Percentiles rank a stretch among this genome's conserved stretches.
Evolutionary conservation across 2,113 vertebrate species (phyloP).

Genomic region (Sprattus sprattus): DNA sequence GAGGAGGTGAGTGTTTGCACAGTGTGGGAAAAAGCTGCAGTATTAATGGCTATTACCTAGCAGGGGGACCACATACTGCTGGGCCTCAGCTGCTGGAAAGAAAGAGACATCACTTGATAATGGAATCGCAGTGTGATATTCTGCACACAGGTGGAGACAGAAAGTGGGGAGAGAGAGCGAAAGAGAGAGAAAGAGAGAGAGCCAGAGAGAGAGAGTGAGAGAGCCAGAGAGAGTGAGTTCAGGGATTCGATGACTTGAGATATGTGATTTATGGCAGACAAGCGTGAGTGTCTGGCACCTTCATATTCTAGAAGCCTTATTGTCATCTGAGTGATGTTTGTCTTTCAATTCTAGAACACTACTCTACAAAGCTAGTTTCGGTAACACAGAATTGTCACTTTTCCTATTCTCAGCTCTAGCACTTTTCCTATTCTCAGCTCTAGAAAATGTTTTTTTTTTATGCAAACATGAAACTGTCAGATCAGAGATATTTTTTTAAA

Average conservation of each 20-base stretch:
- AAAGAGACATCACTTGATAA: slow-evolving; percentile 42
- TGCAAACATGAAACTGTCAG: neutral
- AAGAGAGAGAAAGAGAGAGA: neutral
- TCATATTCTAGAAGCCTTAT: neutral
- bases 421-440: neutral
- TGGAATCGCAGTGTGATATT: slow-evolving; percentile 35
- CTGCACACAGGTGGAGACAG: neutral
- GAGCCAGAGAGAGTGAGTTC: neutral
- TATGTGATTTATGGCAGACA: neutral
- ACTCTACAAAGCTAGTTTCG: neutral
- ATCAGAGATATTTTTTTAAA: neutral
- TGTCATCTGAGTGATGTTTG: neutral
- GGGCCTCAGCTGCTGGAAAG: slow-evolving; percentile 50
- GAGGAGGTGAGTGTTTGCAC: slow-evolving; percentile 51
- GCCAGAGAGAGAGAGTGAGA: neutral
- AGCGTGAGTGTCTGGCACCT: neutral
- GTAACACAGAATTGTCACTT: neutral
- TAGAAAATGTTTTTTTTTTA: no score
- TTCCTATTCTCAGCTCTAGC: neutral
- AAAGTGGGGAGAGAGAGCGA: neutral
- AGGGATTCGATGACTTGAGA: neutral
- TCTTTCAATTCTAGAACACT: neutral
- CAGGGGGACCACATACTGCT: slow-evolving; percentile 50
- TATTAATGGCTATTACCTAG: slow-evolving; percentile 69
- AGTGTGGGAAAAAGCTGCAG: slow-evolving; percentile 55